phyloP scores from a whole-genome alignment of 2,888 invertebrate genomes.

The Aspidiotus destructor region DNA sequence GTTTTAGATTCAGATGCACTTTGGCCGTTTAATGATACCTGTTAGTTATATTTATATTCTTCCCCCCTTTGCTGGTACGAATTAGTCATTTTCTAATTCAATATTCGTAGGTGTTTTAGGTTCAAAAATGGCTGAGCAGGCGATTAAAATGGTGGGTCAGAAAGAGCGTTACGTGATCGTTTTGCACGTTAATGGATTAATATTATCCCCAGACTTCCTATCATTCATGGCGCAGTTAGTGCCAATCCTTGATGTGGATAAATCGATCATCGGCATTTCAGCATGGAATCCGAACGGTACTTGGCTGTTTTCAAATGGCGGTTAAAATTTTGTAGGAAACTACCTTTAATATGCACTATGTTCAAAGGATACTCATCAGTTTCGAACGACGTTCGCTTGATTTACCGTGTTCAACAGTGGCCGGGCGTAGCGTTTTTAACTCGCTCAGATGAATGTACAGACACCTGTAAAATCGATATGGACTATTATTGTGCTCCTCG shows the following conservation, averaged over 20 bases:
- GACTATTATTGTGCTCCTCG: conserved; percentile 8
- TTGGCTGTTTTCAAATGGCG: background rate
- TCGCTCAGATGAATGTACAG: conserved; percentile 20
- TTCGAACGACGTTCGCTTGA: conserved; percentile 36
- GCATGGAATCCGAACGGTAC: conserved; percentile 43
- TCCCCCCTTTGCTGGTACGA: background rate
- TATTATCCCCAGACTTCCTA: conserved; percentile 47
- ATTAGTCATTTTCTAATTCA: background rate
- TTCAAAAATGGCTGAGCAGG: conserved; percentile 13
- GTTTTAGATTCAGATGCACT: conserved; percentile 1
- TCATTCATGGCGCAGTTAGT: conserved; percentile 44
- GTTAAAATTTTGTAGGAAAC: background rate
- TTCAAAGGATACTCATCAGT: conserved; percentile 36
- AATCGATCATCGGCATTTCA: conserved; percentile 42
- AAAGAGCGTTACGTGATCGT: conserved; percentile 44
- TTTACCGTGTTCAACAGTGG: conserved; percentile 38
- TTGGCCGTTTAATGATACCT: background rate
- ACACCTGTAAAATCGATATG: conserved; percentile 12
- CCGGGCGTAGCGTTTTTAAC: conserved; percentile 38
- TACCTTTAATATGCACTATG: background rate
- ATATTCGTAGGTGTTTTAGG: background rate
- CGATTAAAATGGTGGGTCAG: conserved; percentile 29
- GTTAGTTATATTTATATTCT: background rate
- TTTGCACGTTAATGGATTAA: conserved; percentile 44
- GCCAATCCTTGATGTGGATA: conserved; percentile 42